A percentile compares a stretch with the other conserved stretches of the same genome.
phyloP scores from a whole-genome alignment of 2,797 vertebrate species.

The Alfaro cultratus region DNA sequence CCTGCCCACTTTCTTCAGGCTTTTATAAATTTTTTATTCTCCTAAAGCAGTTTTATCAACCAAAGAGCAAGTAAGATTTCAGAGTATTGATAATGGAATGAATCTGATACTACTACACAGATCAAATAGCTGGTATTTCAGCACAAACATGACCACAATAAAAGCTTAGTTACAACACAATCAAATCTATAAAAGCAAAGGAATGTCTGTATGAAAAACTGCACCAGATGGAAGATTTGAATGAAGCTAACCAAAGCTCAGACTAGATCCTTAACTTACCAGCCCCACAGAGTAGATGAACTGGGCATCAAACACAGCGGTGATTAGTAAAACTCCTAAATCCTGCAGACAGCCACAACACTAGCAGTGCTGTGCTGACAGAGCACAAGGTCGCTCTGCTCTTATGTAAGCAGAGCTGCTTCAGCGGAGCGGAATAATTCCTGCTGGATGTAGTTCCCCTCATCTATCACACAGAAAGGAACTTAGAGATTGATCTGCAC shows the following conservation, averaged over 20 bases:
- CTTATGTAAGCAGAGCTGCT: conserved; percentile 68
- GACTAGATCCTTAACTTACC: conserved; percentile 21
- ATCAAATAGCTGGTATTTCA: background rate
- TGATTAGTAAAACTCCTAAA: conserved; percentile 37
- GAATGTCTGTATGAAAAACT: background rate
- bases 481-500: background rate
- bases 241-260: conserved; percentile 18
- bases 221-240: background rate
- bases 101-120: background rate
- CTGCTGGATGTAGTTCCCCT: conserved; percentile 45
- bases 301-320: conserved; percentile 28
- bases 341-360: conserved; percentile 44
- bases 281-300: conserved; percentile 28
- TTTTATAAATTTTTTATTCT: background rate
- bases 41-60: conserved; percentile 8
- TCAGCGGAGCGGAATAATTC: conserved; percentile 52
- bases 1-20: conserved; percentile 9
- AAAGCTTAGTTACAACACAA: background rate
- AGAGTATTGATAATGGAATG: background rate
- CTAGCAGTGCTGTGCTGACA: conserved; percentile 39
- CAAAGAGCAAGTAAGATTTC: background rate
- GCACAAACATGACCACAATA: background rate
- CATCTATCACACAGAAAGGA: conserved; percentile 20
- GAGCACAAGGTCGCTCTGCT: conserved; percentile 60
- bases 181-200: background rate